Percentiles rank a stretch among this genome's conserved stretches.
Conservation (phyloP, 2,113 vertebrate species). For the Xenus cinereus region DNA sequence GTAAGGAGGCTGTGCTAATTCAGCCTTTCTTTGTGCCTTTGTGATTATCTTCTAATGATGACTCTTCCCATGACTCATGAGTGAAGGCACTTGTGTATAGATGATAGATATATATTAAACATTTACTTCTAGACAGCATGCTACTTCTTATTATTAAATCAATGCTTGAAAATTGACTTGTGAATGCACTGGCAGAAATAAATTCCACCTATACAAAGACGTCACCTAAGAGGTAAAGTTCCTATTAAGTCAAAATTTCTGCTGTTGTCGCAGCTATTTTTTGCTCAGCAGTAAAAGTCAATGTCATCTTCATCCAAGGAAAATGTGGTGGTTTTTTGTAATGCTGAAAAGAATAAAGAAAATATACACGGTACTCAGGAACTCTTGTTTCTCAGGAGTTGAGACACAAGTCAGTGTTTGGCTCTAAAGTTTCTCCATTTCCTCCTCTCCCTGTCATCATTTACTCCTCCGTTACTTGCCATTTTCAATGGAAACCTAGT, state of each 20-base stretch:
- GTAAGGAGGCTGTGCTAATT: neutral
- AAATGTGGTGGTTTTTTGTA: neutral
- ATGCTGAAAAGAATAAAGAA: neutral
- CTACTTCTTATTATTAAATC: constrained; percentile 54
- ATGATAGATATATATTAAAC: constrained; percentile 32
- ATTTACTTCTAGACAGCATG: constrained; percentile 33
- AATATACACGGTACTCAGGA: neutral
- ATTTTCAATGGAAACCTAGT: neutral
- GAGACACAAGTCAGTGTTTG: neutral
- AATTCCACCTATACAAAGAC: constrained; percentile 55
- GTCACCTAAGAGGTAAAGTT: constrained; percentile 30
- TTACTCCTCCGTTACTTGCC: neutral
- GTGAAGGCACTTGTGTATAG: constrained; percentile 8
- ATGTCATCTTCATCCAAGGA: neutral
- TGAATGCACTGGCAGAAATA: constrained; percentile 32
- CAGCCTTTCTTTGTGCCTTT: neutral
- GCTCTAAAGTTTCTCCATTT: neutral
- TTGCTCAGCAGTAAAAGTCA: neutral
- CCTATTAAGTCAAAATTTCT: constrained; percentile 37
- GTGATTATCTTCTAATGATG: neutral
- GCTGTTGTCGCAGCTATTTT: neutral
- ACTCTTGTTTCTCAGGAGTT: neutral
- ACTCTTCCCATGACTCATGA: neutral
- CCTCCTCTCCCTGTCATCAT: neutral
- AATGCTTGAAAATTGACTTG: neutral